Evolutionary conservation across 35 echinoderm and acorn worm genomes (phyloP), one percentile per base, ranked within the genome.

Genomic region (Ptychodera flava): DNA sequence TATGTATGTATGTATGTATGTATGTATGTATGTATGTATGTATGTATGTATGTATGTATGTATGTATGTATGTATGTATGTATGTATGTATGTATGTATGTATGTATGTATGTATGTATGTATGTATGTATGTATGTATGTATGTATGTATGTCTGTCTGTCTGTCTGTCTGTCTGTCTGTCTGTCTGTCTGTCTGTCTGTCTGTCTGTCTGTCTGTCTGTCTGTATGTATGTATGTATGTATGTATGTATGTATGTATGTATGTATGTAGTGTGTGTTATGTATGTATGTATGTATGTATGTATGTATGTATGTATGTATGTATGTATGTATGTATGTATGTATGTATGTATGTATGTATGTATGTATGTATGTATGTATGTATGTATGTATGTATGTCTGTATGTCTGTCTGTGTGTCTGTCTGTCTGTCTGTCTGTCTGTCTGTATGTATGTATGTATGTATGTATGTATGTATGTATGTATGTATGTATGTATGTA

Each of bases 231-330:
- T 64, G 45, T 64, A 22, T 64, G 45, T 64, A 22, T 64, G 45
- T 64, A 22, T 64, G 45, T 64, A 22, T 64, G 45, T 64, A 22
- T 64, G 45, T 64, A 22, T 64, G 45, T 64, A 22, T 64, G 45
- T 64, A 64, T 64, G 45, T 64, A 64, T 64, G 45, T 64, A 64
- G n/a, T n/a, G n/a, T n/a, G n/a, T n/a, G n/a, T n/a, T n/a, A n/a
- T 64, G 45, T 64, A 64, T 64, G 45, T 64, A 64, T 64, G 45
- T 64, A 64, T 64, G 45, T 64, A 64, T 64, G 45, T 64, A 64
- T 64, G 45, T 64, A 64, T 64, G 45, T 64, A 64, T 64, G 45
- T 64, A 64, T 64, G 45, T 64, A 64, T 64, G 45, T 64, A 64
- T 64, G 22, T 64, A 22, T 64, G 45, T 64, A 64, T 64, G 45